These are phyloP conservation scores for Megaleporinus macrocephalus DNA, from an alignment of 2,113 vertebrate species.

Conservation along the genomic window DNA sequence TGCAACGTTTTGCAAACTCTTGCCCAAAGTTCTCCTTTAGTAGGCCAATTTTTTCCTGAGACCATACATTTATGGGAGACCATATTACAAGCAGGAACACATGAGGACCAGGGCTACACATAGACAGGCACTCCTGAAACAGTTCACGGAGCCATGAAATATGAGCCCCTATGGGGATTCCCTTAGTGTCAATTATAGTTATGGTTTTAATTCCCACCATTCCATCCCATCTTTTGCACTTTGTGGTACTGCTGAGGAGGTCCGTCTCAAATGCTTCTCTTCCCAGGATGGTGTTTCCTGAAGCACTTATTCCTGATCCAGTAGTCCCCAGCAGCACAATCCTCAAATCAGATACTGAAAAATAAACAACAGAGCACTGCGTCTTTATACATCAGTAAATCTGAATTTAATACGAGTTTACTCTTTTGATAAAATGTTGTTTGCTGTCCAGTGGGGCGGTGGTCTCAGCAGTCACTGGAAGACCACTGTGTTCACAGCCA, in stretches of 20 bases:
- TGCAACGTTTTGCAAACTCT: constrained; percentile 37
- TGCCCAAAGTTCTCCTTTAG: constrained; percentile 47
- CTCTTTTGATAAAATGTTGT: background rate
- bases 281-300: background rate
- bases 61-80: background rate
- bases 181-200: constrained; percentile 57
- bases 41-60: constrained; percentile 1
- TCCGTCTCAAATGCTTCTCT: background rate
- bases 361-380: background rate
- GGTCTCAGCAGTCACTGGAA: too few species aligned
- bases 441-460: too few species aligned
- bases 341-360: background rate
- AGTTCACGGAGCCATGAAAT: background rate
- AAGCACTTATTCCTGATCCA: background rate
- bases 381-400: too few species aligned
- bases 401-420: background rate
- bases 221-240: background rate
- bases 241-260: background rate
- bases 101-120: constrained; percentile 60
- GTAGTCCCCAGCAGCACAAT: background rate
- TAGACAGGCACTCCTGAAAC: constrained; percentile 52
- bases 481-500: too few species aligned
- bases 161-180: background rate
- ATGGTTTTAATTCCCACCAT: constrained; percentile 32
- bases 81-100: constrained; percentile 62